phyloP scores from a whole-genome alignment of 2,113 vertebrate genomes.

The Brevimyrus niger region DNA sequence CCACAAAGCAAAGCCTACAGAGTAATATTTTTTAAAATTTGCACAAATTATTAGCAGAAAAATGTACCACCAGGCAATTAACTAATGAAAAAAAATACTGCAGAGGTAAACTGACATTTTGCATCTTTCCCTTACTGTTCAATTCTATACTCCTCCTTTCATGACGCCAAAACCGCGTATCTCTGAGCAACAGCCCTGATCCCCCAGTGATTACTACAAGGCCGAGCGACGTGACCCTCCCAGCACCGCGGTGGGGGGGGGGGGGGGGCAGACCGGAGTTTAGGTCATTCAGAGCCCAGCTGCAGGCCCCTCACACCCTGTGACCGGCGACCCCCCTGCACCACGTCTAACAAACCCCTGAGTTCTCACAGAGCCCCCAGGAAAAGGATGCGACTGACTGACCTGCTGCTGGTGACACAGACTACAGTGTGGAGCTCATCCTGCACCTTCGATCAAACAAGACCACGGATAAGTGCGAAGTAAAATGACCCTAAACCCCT shows the following conservation, averaged over 20 bases:
- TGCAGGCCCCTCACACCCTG: neutral
- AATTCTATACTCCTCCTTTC: neutral
- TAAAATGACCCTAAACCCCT: neutral
- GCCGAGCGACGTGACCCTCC: neutral
- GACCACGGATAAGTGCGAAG: neutral
- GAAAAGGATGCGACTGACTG: neutral
- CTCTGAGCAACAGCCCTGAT: neutral
- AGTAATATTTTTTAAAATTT: neutral
- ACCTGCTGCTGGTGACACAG: neutral
- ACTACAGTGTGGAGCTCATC: neutral
- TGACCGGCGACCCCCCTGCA: neutral
- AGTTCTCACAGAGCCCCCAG: neutral
- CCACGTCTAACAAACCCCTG: neutral
- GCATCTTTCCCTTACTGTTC: neutral
- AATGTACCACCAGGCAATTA: neutral
- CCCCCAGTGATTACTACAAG: neutral
- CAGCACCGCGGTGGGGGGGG: neutral
- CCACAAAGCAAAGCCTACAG: neutral
- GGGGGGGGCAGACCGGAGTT: neutral
- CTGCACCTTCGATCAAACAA: neutral
- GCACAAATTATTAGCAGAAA: neutral
- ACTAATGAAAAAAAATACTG: neutral
- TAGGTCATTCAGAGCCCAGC: neutral
- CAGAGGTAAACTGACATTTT: neutral
- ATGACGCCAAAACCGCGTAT: neutral